Base-by-base conservation (phyloP, 1,140 invertebrate genomes). In the Bactericera cockerelli region DNA sequence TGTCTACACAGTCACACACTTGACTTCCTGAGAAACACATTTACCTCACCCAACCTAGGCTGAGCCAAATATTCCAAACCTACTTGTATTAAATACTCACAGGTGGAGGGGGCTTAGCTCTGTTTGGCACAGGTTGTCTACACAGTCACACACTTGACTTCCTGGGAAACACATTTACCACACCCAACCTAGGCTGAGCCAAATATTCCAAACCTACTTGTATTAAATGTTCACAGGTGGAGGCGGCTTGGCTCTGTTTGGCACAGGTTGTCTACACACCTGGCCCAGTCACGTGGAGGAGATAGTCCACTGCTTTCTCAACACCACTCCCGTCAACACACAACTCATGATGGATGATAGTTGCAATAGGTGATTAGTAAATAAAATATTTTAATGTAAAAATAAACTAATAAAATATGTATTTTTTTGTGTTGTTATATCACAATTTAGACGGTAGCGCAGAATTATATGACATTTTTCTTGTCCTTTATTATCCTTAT, bases 141-240 rank as follows among this genome's bases (percentile, higher is more conserved):
- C 87, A 93, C 69, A 87, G n/a, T n/a, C 89, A 0, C 95, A 92
- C 91, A 87, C 92, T 1, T n/a, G n/a, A n/a, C n/a, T n/a, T n/a
- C n/a, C n/a, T n/a, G n/a, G n/a, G n/a, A n/a, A n/a, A n/a, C n/a
- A n/a, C n/a, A n/a, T n/a, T n/a, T n/a, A n/a, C n/a, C n/a, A n/a
- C n/a, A n/a, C n/a, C n/a, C n/a, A n/a, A n/a, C n/a, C n/a, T n/a
- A n/a, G n/a, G n/a, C n/a, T n/a, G n/a, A n/a, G n/a, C n/a, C n/a
- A n/a, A n/a, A n/a, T n/a, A n/a, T n/a, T n/a, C n/a, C n/a, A n/a
- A n/a, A 19, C 59, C 68, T 1, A 70, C 76, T 54, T 80, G 84
- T 64, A 73, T 36, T 36, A 11, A 11, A 11, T 11, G 16, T 36
- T 36, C 16, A 36, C 42, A 49, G 42, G 91, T 55, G 86, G 87